Base-by-base conservation (phyloP, 2,797 vertebrate species). In the Crocidura indochinensis region DNA sequence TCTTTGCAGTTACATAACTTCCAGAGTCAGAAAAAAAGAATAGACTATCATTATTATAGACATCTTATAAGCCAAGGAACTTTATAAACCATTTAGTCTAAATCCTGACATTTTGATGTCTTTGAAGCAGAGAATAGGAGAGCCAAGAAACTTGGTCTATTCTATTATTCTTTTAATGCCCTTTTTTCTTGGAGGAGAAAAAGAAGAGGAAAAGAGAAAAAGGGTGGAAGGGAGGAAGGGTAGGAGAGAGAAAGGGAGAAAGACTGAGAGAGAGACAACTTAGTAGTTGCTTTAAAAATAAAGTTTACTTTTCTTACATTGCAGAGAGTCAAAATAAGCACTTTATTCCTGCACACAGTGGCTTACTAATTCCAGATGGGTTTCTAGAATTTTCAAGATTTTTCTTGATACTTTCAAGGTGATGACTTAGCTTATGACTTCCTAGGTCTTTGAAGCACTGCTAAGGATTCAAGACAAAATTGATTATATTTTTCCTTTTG, bases 21-120 rank as follows among this genome's bases (percentile, higher is more conserved):
- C 72, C 65, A 91, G 71, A 72, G 80, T 78, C 46, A 74, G 77
- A 65, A 44, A 38, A 38, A 77, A 84, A 78, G 47, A 93, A 80
- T 19, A 69, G 51, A 15, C 24, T 49, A 15, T n/a, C 71, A 15
- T 51, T 74, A 44, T 44, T 68, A n/a, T 2, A 82, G 53, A 56
- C 46, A 49, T 68, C 49, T 0, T 64, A 79, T n/a, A 87, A 81
- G 26, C 60, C 68, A 69, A 10, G 82, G 4, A 75, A 49, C 5
- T 10, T 74, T 44, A 68, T 26, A 87, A 75, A 76, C 49, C 90
- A 67, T 22, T 62, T 65, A 51, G 2, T 62, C 65, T 56, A 46
- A 68, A 27, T 22, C 27, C 47, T 87, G 83, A 75, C 53, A 46
- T 85, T 67, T 31, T 77, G 24, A 46, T 60, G 12, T 31, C 46